Evolutionary conservation across 2,797 vertebrate species (phyloP).

Genomic region (Myoxocephalus aenaeus): DNA sequence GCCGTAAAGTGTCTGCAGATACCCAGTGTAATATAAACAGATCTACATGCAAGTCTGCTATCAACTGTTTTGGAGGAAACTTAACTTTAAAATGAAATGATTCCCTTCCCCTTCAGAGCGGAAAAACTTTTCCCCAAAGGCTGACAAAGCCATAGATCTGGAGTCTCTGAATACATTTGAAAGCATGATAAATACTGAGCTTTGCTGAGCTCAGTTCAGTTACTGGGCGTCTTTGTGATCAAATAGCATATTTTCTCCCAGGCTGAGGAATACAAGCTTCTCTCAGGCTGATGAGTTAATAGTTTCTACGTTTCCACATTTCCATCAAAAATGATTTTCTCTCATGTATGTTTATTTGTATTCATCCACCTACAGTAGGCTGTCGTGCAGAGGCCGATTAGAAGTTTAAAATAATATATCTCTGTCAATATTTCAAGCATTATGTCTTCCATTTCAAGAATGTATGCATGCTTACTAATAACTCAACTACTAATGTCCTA

Average conservation of each 20-base stretch:
- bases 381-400: background rate
- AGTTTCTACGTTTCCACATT: background rate
- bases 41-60: background rate
- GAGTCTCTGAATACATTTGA: background rate
- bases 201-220: too few species aligned
- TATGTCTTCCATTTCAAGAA: too few species aligned
- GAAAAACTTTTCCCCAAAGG: background rate
- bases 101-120: background rate
- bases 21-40: background rate
- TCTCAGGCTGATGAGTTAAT: background rate
- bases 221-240: too few species aligned
- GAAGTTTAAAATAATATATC: background rate
- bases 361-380: background rate
- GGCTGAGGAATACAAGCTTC: too few species aligned
- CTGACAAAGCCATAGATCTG: background rate
- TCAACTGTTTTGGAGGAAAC: background rate
- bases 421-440: background rate
- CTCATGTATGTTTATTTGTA: background rate
- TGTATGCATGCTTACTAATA: background rate
- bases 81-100: background rate
- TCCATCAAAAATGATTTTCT: background rate
- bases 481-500: background rate
- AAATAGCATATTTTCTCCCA: too few species aligned
- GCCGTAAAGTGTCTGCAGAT: too few species aligned
- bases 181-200: too few species aligned